Base-by-base conservation (phyloP, 2,797 vertebrate genomes). In the Acanthiza pusilla region DNA sequence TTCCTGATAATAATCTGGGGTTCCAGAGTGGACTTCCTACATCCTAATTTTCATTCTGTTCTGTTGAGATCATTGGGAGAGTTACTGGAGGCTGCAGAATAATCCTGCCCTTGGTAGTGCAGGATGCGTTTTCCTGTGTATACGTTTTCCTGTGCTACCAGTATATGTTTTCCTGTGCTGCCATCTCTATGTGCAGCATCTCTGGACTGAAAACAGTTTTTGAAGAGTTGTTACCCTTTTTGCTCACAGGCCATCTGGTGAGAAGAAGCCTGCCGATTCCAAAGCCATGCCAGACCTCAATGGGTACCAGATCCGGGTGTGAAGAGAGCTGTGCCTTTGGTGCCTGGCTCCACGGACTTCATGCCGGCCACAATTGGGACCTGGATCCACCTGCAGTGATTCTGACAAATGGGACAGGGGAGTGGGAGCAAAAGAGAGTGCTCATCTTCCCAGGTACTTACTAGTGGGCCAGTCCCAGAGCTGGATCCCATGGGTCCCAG, bases 221-320 rank as follows among this genome's bases (percentile, higher is more conserved):
- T 75, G 62, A 82, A 38, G 84, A 74, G 27, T 71, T 78, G 26
- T 78, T 77, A 13, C 43, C 20, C 13, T 61, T 18, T 95, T 66
- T 92, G 89, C 89, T 71, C 23, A 73, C 75, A 99, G 99, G 92
- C 98, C 98, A 10, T 99, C 99, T 5, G 98, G 98, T 86, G 99
- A 99, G 66, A 99, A 99, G 98, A 99, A 99, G 93, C 97, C 98
- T 94, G 70, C 98, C 1, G 99, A 99, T 80, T 98, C 98, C 87
- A 99, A 99, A 97, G 94, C 98, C 21, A 97, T 99, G 74, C 96
- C 98, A 79, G 99, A 99, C 97, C 98, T 99, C 93, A 99, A 98
- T 23, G 99, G 99, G 60, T 99, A 99, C 98, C 99, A 99, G 98
- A 99, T 99, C 94, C 98, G 99, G 81, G 99, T 99, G 73, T 99